These are phyloP conservation scores for Phyto melanocephala DNA, from an alignment of 2,888 invertebrate genomes.

Conservation along the genomic window DNA sequence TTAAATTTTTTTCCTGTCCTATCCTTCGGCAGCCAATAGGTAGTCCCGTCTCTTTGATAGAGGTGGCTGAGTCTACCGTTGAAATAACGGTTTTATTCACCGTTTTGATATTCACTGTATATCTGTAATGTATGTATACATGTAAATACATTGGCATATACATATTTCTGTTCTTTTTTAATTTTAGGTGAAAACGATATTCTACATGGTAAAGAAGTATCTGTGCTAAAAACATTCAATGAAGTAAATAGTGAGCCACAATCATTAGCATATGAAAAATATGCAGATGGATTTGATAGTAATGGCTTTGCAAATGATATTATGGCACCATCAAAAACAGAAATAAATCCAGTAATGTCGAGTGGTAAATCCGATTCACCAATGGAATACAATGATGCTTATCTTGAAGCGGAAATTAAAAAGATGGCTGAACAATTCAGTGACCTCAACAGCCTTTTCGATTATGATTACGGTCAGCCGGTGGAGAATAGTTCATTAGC, in stretches of 20 bases:
- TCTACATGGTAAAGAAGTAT: constrained; percentile 17
- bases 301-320: constrained; percentile 75
- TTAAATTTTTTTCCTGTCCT: too few relatives aligned
- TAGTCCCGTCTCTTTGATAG: too few relatives aligned
- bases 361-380: constrained; percentile 67
- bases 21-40: too few relatives aligned
- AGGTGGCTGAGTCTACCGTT: too few relatives aligned
- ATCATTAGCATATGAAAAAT: constrained; percentile 73
- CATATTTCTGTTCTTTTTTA: background rate
- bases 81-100: too few relatives aligned
- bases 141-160: background rate
- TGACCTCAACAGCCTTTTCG: constrained; percentile 52
- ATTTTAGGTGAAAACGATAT: constrained; percentile 6
- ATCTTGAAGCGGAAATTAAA: constrained; percentile 58
- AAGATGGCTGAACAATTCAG: constrained; percentile 58
- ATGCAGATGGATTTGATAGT: constrained; percentile 76
- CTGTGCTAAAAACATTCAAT: constrained; percentile 22
- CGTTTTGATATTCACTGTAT: too few relatives aligned
- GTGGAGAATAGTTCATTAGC: constrained; percentile 51
- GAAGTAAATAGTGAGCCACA: constrained; percentile 70
- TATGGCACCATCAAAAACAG: constrained; percentile 39
- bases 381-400: constrained; percentile 58
- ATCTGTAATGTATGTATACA: too few relatives aligned
- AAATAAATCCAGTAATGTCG: constrained; percentile 21
- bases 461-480: constrained; percentile 54